These are phyloP conservation scores for Eleutherodactylus coqui DNA, from an alignment of 2,797 vertebrate species.

Conservation along the genomic window DNA sequence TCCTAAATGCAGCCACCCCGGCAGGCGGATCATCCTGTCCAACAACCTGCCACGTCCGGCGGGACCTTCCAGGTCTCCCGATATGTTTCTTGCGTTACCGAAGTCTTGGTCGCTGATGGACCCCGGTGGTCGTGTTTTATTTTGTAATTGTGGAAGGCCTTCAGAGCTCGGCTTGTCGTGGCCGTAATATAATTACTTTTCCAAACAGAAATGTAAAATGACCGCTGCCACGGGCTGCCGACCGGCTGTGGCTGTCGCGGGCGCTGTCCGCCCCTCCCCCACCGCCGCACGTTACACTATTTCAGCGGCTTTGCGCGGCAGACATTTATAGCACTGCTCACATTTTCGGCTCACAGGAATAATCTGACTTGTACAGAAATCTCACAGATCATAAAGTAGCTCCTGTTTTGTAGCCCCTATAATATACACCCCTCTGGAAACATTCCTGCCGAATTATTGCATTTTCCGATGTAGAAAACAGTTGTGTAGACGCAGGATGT, in stretches of 20 bases:
- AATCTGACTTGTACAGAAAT: constrained; percentile 41
- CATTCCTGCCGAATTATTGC: constrained; percentile 12
- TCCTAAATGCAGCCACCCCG: neutral
- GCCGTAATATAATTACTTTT: constrained; percentile 25
- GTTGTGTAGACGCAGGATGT: constrained; percentile 27
- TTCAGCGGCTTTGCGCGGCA: neutral
- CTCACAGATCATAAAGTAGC: constrained; percentile 44
- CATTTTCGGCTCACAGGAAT: constrained; percentile 11
- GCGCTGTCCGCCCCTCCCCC: neutral
- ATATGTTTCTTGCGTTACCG: neutral
- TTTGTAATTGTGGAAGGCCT: constrained; percentile 6
- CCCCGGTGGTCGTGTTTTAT: neutral
- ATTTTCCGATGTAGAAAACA: constrained; percentile 26
- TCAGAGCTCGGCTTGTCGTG: neutral
- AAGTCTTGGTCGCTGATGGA: neutral
- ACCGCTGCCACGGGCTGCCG: neutral
- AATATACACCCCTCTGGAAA: neutral
- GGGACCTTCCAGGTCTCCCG: too few relatives aligned
- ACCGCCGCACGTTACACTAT: neutral
- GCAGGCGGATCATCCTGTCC: neutral
- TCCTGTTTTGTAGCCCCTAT: constrained; percentile 25
- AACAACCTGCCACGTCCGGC: too few relatives aligned
- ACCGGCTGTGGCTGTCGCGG: neutral
- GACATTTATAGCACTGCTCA: constrained; percentile 21
- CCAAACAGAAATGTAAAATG: neutral